These are phyloP conservation scores for Eurystomus gularis DNA, from an alignment of 2,113 vertebrate genomes.

Conservation along the genomic window DNA sequence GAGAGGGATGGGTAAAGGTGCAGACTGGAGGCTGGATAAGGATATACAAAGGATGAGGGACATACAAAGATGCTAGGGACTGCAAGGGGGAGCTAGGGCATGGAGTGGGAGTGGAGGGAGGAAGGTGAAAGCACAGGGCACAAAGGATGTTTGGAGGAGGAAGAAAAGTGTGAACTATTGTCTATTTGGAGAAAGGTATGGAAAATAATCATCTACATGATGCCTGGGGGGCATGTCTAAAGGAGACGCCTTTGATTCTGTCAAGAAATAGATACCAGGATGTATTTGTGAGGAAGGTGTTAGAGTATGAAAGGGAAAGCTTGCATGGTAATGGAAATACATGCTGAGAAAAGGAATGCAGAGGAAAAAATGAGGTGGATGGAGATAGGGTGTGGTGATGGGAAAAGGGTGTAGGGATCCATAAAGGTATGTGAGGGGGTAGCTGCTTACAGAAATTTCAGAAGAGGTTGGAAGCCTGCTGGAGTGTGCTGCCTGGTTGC, in stretches of 20 bases:
- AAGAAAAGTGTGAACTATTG: slow-evolving; percentile 17
- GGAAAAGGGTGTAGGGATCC: neutral
- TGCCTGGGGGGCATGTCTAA: neutral
- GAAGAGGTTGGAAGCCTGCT: neutral
- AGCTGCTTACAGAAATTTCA: neutral
- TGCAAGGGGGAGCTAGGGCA: neutral
- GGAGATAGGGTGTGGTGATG: neutral
- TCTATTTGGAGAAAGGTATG: slow-evolving; percentile 59
- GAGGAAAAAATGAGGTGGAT: neutral
- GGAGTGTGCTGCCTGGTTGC: neutral
- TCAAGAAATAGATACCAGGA: neutral
- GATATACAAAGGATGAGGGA: neutral
- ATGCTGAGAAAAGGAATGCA: neutral
- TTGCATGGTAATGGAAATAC: neutral
- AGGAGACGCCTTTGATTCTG: slow-evolving; percentile 25
- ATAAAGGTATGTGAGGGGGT: neutral
- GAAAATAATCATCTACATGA: slow-evolving; percentile 29
- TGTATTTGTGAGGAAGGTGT: neutral
- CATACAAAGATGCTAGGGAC: neutral
- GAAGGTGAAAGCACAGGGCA: slow-evolving; percentile 13
- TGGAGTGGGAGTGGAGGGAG: neutral
- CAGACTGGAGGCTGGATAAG: neutral
- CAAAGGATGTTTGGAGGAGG: slow-evolving; percentile 53
- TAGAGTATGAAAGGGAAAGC: neutral
- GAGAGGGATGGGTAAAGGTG: neutral